Evolutionary conservation across 2,888 invertebrate genomes (phyloP), one percentile per base, ranked within the genome.

Genomic region (Ferdinandea cuprea): DNA sequence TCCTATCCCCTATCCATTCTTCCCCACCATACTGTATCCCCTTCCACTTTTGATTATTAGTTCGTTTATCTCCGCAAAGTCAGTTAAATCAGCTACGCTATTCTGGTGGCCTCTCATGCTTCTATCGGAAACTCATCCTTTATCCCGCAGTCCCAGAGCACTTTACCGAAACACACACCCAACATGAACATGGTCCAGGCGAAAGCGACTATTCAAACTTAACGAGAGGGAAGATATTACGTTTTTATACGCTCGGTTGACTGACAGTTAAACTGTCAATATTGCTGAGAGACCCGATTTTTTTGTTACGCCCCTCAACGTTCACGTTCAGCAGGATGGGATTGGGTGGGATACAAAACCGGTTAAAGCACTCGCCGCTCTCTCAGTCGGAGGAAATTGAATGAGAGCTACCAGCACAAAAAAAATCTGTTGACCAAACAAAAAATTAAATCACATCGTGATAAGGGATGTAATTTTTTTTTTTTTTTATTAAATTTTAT

Each of bases 231-330:
- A 81, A 76, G 50, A 59, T 66, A 81, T 81, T 61, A 81, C 56
- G 48, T 79, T 74, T 78, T 78, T 69, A 76, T 77, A 72, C 77
- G 77, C 59, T 81, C 71, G 46, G 61, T 59, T 77, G 81, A 72
- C 59, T 81, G 81, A 77, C 81, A 77, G 71, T 81, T 77, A 66
- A 81, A 81, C 66, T 71, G 77, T 77, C 81, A 81, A 77, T 81
- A 81, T 77, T 66, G 66, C 81, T 77, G 77, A 76, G 63, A 48
- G 61, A 61, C 30, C 61, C 65, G 40, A n/a, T 66, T 74, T 74
- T 58, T 50, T 25, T 25, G 25, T 25, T 25, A 3, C 25, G 25
- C 25, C 2, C 25, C 25, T n/a, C n/a, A n/a, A n/a, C n/a, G n/a
- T n/a, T n/a, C n/a, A n/a, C n/a, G n/a, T n/a, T n/a, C n/a, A n/a